Percentiles rank a stretch among this genome's conserved stretches.
Evolutionary conservation across 2,888 invertebrate genomes (phyloP).

Genomic region (Ophion obscuratus): DNA sequence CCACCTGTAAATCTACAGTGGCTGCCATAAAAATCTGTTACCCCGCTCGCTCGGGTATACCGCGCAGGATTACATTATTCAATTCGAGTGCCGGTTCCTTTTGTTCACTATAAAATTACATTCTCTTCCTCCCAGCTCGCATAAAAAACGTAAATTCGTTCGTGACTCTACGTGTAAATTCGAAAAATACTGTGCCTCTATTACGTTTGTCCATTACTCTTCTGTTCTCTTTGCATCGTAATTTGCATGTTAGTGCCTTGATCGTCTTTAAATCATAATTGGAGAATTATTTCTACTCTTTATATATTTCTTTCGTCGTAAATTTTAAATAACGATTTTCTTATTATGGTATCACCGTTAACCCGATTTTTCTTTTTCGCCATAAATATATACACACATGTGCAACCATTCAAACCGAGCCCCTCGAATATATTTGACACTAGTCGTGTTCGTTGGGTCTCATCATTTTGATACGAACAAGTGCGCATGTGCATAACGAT

Average conservation of each 20-base stretch:
- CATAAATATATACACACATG: neutral
- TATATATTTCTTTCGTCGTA: neutral
- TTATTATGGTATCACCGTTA: neutral
- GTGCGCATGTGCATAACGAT: no score
- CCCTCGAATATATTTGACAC: no score
- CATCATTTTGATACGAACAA: no score
- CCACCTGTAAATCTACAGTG: slow-evolving; percentile 27
- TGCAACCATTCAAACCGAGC: no score
- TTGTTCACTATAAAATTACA: slow-evolving; percentile 62
- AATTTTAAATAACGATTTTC: neutral
- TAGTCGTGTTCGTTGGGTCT: no score
- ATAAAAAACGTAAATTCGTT: slow-evolving; percentile 36
- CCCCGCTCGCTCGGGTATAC: neutral
- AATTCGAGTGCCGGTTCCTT: slow-evolving; percentile 9
- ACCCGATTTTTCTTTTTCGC: neutral
- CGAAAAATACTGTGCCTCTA: slow-evolving; percentile 60
- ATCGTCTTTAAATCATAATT: slow-evolving; percentile 18
- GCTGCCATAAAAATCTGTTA: slow-evolving; percentile 50
- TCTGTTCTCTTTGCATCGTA: slow-evolving; percentile 7
- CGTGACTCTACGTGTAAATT: slow-evolving; percentile 47
- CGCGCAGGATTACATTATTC: neutral
- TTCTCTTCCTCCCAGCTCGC: slow-evolving; percentile 27
- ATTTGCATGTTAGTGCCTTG: slow-evolving; percentile 40
- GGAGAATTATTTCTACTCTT: slow-evolving; percentile 22
- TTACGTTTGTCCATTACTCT: slow-evolving; percentile 21